Evolutionary conservation across 2,113 vertebrate species (phyloP).

Genomic region (Larimichthys polyactis): DNA sequence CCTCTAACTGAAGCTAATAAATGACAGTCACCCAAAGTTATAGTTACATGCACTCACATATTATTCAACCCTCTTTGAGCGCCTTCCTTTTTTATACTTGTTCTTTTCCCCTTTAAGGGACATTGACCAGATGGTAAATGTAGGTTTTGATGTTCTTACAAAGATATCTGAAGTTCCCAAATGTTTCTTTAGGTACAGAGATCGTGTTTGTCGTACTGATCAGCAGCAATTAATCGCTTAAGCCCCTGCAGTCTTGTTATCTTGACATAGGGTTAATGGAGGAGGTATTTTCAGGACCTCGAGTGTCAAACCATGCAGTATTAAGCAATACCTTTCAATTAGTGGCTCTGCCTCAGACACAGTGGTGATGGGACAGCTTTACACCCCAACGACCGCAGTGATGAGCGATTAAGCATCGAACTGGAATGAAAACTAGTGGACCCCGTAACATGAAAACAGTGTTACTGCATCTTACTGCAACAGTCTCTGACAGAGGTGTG

Average conservation of each 20-base stretch:
- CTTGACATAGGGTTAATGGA: background rate
- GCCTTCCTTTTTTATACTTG: background rate
- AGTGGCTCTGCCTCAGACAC: conserved; percentile 31
- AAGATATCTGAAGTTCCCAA: background rate
- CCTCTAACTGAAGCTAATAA: background rate
- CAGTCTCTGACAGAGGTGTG: conserved; percentile 23
- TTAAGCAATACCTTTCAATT: conserved; percentile 61
- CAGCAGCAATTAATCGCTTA: background rate
- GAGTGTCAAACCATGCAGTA: conserved; percentile 49
- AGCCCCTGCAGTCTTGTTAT: conserved; percentile 10
- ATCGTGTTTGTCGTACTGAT: conserved; percentile 1
- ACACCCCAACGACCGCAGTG: conserved; percentile 23
- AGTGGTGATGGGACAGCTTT: conserved; percentile 27
- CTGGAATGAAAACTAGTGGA: conserved; percentile 46
- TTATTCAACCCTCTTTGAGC: background rate
- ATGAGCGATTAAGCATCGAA: conserved; percentile 46
- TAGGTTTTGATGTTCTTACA: background rate
- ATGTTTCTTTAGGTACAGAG: background rate
- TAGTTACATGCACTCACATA: background rate
- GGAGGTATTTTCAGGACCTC: conserved; percentile 38
- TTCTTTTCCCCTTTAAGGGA: background rate
- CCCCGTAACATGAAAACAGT: conserved; percentile 40
- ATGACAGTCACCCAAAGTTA: background rate
- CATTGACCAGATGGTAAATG: background rate
- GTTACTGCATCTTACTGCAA: conserved; percentile 17